Base-by-base conservation (phyloP, 64 coral and sea anemone species). In the Montipora capricornis region DNA sequence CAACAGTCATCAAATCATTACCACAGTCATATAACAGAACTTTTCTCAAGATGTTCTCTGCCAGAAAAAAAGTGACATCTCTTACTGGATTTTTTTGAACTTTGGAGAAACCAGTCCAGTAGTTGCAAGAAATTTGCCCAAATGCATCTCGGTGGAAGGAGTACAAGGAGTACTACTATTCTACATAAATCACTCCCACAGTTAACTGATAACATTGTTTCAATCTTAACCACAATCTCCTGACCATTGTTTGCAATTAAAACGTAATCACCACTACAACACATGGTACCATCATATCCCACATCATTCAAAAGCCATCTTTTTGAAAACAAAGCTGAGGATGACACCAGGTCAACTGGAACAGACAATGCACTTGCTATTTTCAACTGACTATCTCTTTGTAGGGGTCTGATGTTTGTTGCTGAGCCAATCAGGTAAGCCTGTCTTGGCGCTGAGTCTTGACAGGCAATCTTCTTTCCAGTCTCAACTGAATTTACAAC, bases 1-100 rank as follows among this genome's bases (percentile, higher is more conserved):
- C 88, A 78, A 89, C 88, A 78, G 71, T 77, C 58, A 89, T 10
- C 44, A 78, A 77, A 48, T 64, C 53, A 79, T 89, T 64, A 22
- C 53, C 75, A 64, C 7, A 89, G 74, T 57, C 16, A 79, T 77
- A 89, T 8, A 89, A 14, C 14, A 89, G 45, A 78, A 47, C 58
- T 76, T 89, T 89, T 79, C 88, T 59, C 57, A 47, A 75, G 49
- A 89, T 89, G 75, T 79, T 62, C 37, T 78, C 71, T 12, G 16
- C 24, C 19, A 11, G 74, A 89, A 89, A 76, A 64, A 77, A 78
- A 47, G 53, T 76, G 47, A 57, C 50, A 13, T 79, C 57, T 16
- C 7, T 57, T 61, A 44, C 17, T 89, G 75, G 74, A 52, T 52
- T 16, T 4, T 51, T 75, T n/a, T 52, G 2, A 74, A 87, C 84